Evolutionary conservation across 2,113 vertebrate genomes (phyloP), one percentile per base, ranked within the genome.

Genomic region (Tinamus guttatus): DNA sequence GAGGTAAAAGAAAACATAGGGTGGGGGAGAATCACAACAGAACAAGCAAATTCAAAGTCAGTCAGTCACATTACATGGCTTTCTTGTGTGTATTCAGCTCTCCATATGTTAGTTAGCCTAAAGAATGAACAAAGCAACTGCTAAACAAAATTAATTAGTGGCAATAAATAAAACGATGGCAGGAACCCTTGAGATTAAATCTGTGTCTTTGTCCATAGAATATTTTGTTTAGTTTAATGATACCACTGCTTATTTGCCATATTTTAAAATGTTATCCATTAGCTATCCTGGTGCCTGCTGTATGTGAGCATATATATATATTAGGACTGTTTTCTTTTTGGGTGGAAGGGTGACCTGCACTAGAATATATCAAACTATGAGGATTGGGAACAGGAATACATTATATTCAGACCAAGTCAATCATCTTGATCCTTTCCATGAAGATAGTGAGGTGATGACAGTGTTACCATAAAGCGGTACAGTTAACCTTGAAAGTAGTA

Each of bases 41-140:
- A 80, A n/a, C 76, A 95, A 91, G 34, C 27, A 94, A 90, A 91
- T 52, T 95, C 92, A 94, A 95, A 95, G 86, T 38, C 62, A 94
- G 65, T 38, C 65, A 89, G 73, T 81, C 75, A 95, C 69, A 89
- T 95, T 96, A 96, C 94, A 85, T 83, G 67, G 17, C 60, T 96
- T 94, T 97, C 93, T 78, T 79, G 82, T 80, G 68, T 64, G 38
- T 32, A 96, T 97, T 96, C 63, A 22, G 51, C 58, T 97, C 89
- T 95, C 89, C 89, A 94, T 90, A 93, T 80, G 88, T 88, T 95
- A 97, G 81, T 71, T 96, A 82, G 97, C 96, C 97, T 97, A 89
- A 78, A 95, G 93, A 95, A 96, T 56, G 80, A 96, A 59, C 79
- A 95, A 96, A 95, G 85, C 54, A 93, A 83, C 32, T 20, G 27